phyloP scores from a whole-genome alignment of 2,797 vertebrate genomes.

The Nasua narica region DNA sequence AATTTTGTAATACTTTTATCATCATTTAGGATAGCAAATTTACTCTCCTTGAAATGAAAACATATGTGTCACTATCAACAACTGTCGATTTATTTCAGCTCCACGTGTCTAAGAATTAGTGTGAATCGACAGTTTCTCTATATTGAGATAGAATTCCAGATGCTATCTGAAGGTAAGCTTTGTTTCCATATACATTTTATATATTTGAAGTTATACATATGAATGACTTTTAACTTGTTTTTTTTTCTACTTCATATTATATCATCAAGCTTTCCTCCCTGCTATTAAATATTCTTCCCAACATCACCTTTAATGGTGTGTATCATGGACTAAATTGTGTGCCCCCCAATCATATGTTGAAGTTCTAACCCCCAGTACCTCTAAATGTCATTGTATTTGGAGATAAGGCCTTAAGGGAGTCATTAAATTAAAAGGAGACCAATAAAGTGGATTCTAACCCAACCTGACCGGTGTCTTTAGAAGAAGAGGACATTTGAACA shows the following conservation, averaged over 20 bases:
- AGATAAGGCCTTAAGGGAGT: background rate
- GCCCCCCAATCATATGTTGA: background rate
- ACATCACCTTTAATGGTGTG: background rate
- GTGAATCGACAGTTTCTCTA: background rate
- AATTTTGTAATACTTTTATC: background rate
- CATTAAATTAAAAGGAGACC: background rate
- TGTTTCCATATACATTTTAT: background rate
- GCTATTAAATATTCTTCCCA: background rate
- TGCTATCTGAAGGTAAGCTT: background rate
- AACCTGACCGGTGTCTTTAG: background rate
- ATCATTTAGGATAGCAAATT: background rate
- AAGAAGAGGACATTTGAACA: background rate
- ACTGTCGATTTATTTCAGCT: background rate
- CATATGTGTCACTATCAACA: background rate
- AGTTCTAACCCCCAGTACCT: background rate
- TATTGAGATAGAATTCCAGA: background rate
- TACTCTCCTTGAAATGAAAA: background rate
- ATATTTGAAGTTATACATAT: background rate
- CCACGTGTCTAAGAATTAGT: background rate
- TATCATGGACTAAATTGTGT: background rate
- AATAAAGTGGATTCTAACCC: background rate
- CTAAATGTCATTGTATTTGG: background rate
- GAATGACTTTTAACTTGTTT: background rate
- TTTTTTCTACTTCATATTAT: background rate
- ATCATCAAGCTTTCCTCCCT: background rate